Base-by-base conservation (phyloP, 2,113 vertebrate species). In the Ammodytes dubius region DNA sequence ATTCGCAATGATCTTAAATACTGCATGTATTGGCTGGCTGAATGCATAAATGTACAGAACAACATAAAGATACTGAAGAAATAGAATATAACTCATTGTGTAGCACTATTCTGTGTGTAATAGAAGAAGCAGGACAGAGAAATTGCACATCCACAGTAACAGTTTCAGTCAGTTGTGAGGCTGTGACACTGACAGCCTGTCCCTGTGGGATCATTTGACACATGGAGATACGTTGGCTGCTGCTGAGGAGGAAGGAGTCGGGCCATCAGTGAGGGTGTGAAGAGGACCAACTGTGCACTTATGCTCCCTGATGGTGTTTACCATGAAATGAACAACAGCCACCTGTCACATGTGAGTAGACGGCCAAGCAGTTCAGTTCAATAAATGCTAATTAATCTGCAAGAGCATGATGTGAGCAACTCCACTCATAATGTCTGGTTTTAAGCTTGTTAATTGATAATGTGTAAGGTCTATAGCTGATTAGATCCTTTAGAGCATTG, bases 261-360 rank as follows among this genome's bases (percentile, higher is more conserved):
- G 70, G 64, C 63, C 59, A 13, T 52, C 83, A 15, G 82, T 17
- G 42, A 74, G 77, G 80, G 83, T 86, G 91, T 84, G 86, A 89
- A 87, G 53, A 58, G 46, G 70, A 89, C 88, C 91, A 93, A 90
- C 90, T 88, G 89, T 82, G 75, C 86, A 74, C 81, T 80, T 68
- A 49, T 50, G 82, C 53, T 84, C 77, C 78, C 82, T 87, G 82
- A 81, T 89, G 91, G 77, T 89, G 91, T 90, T 90, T 89, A 90
- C 67, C 61, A 69, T 17, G 19, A 65, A 60, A 14, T 27, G n/a
- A 59, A 64, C 80, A 19, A 11, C 42, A 53, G 82, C 85, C 89
- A 85, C 74, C 88, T 91, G 84, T 65, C 90, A 70, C 81, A 58
- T 49, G 19, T 8, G 70, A 81, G 19, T 7, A 17, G 64, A 37